These are phyloP conservation scores for Oreochromis spilurus DNA, from an alignment of 2,113 vertebrate species.

Conservation along the genomic window DNA sequence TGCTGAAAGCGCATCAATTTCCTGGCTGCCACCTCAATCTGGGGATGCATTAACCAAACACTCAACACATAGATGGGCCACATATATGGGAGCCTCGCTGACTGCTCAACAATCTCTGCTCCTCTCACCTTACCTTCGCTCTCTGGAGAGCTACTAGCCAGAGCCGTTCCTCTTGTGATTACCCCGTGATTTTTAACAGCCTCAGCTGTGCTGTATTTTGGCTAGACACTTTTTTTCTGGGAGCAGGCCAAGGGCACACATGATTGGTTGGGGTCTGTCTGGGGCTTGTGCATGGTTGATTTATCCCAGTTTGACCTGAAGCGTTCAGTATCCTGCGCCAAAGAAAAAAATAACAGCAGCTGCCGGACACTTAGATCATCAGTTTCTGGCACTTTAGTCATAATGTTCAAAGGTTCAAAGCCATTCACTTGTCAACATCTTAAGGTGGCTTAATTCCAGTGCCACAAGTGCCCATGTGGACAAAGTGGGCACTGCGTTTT, in stretches of 20 bases:
- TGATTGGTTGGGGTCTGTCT: slow-evolving; percentile 51
- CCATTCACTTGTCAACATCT: background rate
- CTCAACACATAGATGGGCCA: background rate
- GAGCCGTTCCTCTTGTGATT: slow-evolving; percentile 52
- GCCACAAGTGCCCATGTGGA: background rate
- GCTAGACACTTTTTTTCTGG: slow-evolving; percentile 56
- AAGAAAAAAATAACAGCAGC: background rate
- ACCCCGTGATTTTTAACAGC: slow-evolving; percentile 62
- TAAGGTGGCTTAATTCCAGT: background rate
- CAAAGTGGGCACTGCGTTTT: slow-evolving; percentile 32
- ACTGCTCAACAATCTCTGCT: slow-evolving; percentile 12
- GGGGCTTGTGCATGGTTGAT: slow-evolving; percentile 16
- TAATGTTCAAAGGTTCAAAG: background rate
- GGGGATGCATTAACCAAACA: slow-evolving; percentile 13
- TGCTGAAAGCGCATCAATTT: slow-evolving; percentile 8
- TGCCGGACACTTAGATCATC: background rate
- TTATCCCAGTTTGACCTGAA: slow-evolving; percentile 36
- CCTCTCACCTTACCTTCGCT: slow-evolving; percentile 23
- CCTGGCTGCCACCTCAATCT: background rate
- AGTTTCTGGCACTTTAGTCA: background rate
- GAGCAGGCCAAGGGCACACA: slow-evolving; percentile 35
- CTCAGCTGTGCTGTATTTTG: slow-evolving; percentile 59
- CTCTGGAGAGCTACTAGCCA: slow-evolving; percentile 23
- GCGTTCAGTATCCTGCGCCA: background rate
- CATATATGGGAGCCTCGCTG: background rate